Percentiles rank a stretch among this genome's conserved stretches.
Conservation (phyloP, 1,140 invertebrate genomes). For the Rhizoglyphus robini region DNA sequence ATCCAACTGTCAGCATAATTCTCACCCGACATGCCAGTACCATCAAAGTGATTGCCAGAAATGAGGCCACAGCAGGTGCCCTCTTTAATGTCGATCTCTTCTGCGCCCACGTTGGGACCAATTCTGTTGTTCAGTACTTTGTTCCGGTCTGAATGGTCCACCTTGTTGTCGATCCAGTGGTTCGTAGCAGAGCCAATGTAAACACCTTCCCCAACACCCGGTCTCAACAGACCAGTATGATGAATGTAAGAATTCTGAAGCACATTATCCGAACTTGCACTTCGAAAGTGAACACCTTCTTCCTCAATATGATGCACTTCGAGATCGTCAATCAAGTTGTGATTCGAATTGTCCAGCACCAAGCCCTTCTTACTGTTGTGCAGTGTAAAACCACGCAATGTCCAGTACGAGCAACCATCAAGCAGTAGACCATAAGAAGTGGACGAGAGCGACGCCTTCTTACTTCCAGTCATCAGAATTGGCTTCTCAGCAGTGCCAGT, state of each 20-base stretch:
- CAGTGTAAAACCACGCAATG: neutral
- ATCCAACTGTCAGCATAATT: constrained; percentile 12
- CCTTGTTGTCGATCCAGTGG: neutral
- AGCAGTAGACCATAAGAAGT: neutral
- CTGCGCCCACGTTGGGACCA: neutral
- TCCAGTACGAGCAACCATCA: neutral
- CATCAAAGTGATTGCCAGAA: constrained; percentile 5
- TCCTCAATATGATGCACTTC: constrained; percentile 5
- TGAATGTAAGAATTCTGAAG: neutral
- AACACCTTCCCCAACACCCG: constrained; percentile 7
- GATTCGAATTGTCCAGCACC: neutral
- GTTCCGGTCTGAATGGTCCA: constrained; percentile 4
- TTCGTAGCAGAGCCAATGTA: neutral
- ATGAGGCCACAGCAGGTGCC: constrained; percentile 5
- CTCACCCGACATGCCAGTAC: constrained; percentile 7
- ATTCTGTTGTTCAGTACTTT: neutral
- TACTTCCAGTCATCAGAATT: neutral
- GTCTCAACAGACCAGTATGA: neutral
- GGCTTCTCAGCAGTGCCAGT: too few species aligned
- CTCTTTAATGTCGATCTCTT: constrained; percentile 11
- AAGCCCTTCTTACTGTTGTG: neutral
- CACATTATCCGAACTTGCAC: neutral
- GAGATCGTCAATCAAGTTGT: neutral
- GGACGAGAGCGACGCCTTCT: neutral
- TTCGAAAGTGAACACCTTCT: constrained; percentile 5